Conservation (phyloP, 1,140 invertebrate species). For the Proctacanthus coquilletti region DNA sequence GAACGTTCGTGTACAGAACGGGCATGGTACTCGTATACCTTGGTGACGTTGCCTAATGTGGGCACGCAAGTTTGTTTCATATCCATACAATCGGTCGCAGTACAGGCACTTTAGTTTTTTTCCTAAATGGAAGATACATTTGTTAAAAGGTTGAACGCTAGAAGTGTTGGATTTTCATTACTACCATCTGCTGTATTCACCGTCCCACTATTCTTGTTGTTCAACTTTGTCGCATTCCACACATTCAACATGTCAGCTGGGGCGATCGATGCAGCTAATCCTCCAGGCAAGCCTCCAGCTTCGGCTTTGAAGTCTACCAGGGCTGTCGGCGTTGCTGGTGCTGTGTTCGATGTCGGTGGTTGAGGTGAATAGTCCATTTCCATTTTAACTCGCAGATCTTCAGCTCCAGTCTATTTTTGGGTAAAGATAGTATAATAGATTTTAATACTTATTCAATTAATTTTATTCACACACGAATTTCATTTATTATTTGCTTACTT, state of each 20-base stretch:
- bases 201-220: conserved; percentile 27
- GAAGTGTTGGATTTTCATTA: background rate
- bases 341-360: conserved; percentile 31
- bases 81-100: conserved; percentile 81
- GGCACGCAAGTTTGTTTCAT: conserved; percentile 79
- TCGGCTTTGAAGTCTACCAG: conserved; percentile 35
- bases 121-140: conserved; percentile 33
- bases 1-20: conserved; percentile 77
- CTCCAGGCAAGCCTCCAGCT: conserved; percentile 25
- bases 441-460: no score
- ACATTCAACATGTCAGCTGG: conserved; percentile 30
- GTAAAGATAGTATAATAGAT: no score
- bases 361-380: conserved; percentile 36
- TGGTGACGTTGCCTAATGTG: conserved; percentile 81
- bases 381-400: conserved; percentile 42
- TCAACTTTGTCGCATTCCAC: conserved; percentile 30
- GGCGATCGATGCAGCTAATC: conserved; percentile 24
- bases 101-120: conserved; percentile 84
- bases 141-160: background rate
- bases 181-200: conserved; percentile 29
- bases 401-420: conserved; percentile 28
- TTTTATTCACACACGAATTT: no score
- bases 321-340: conserved; percentile 33
- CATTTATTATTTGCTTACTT: background rate
- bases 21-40: conserved; percentile 74